Evolutionary conservation across 2,797 vertebrate genomes (phyloP), one percentile per base, ranked within the genome.

Genomic region (Atherinosoma microstoma): DNA sequence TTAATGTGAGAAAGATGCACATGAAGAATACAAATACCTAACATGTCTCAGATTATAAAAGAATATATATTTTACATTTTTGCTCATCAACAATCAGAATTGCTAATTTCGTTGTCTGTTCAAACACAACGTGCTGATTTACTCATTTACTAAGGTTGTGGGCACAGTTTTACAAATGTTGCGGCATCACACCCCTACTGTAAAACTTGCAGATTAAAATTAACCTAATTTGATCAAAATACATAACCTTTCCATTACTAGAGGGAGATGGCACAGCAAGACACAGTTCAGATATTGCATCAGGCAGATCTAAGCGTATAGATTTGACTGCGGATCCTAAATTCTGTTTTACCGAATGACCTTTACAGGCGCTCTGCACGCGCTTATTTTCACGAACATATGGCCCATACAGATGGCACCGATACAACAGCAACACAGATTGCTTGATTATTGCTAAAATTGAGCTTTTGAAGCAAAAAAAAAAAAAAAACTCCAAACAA

Each of bases 341-440:
- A 30, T 20, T 36, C 5, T 10, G 32, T 13, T 56, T 38, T 42
- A 12, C 6, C 13, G 22, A 13, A 24, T 38, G 58, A 62, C 58
- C 64, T 73, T 67, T 12, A 49, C 2, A 24, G 42, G 9, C 63
- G 66, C 27, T 4, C 7, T 64, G 27, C 34, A 54, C 20, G 7
- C 58, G 38, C 73, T 61, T 78, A 72, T 84, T 87, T 67, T 72
- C 56, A 18, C 58, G 20, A 57, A 36, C 36, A 16, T 27, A 24
- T 5, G 53, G 15, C 62, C 1, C 22, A 42, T n/a, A 54, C 13
- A 54, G 12, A 29, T 15, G 5, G 13, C 12, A 15, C 24, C 12
- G 12, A 27, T 11, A 53, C 22, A 27, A 24, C 22, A 12, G 24
- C 51, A 29, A 53, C 22, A 27, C 22, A 22, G 22, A 12, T 4